Evolutionary conservation across 2,888 invertebrate species (phyloP).

Genomic region (Tortrix viridana): DNA sequence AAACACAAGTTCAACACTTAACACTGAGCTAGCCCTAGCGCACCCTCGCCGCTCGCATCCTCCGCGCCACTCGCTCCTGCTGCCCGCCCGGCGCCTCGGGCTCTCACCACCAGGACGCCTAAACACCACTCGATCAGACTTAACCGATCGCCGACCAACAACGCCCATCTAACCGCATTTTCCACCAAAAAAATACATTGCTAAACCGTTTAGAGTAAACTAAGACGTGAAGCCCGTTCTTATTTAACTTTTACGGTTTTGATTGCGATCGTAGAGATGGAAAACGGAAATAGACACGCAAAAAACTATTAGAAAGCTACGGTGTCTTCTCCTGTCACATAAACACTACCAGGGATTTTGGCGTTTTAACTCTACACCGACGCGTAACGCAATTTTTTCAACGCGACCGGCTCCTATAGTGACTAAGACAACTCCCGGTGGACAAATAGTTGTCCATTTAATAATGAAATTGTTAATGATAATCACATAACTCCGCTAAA

Average conservation of each 20-base stretch:
- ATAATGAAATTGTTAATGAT: conserved; percentile 76
- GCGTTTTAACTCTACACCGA: conserved; percentile 66
- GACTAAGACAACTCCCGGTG: conserved; percentile 57
- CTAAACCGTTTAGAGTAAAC: conserved; percentile 58
- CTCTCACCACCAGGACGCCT: conserved; percentile 70
- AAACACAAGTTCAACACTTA: conserved; percentile 72
- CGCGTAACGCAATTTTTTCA: conserved; percentile 60
- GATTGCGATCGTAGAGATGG: conserved; percentile 78
- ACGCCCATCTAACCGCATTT: conserved; percentile 83
- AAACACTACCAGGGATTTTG: conserved; percentile 81
- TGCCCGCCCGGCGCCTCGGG: conserved; percentile 66
- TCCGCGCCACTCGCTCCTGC: conserved; percentile 66
- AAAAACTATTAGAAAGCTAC: conserved; percentile 84
- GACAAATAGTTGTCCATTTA: conserved; percentile 72
- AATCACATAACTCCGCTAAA: conserved; percentile 77
- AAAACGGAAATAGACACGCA: conserved; percentile 83
- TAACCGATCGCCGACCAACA: conserved; percentile 73
- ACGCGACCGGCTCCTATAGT: conserved; percentile 58
- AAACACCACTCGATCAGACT: conserved; percentile 63
- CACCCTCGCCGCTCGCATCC: conserved; percentile 77
- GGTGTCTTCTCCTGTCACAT: conserved; percentile 83
- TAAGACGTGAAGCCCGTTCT: conserved; percentile 62
- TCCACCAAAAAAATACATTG: conserved; percentile 75
- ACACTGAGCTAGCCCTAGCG: conserved; percentile 68
- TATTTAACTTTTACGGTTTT: conserved; percentile 80